Evolutionary conservation across 2,113 vertebrate genomes (phyloP), one percentile per base, ranked within the genome.

Genomic region (Amblyopsis rosae): DNA sequence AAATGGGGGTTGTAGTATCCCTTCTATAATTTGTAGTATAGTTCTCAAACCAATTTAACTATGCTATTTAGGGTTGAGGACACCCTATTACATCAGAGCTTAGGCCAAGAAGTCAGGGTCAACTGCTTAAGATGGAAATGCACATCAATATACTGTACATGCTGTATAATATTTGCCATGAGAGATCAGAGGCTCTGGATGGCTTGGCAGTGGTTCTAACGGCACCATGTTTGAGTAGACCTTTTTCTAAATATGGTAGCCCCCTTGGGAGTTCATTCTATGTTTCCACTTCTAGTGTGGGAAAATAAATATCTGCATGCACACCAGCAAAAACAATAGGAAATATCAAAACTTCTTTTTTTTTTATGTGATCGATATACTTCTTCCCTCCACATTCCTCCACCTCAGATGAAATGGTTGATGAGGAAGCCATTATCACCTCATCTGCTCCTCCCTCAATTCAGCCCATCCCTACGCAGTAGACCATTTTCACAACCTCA

Each of bases 261-360:
- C 77, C 73, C 6, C 26, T 26, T 41, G 70, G 75, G 82, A 85
- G 51, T 65, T 76, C 0, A 81, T 76, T 70, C 83, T 70, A 72
- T 74, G 70, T 86, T 88, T 85, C 71, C 75, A 73, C 62, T 72
- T 80, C 8, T 58, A 56, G 75, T 73, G 76, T 89, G 82, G 85
- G 82, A 88, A 89, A 73, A 8, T 3, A 89, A 73, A 8, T 3
- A 41, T 69, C 49, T 59, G 54, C 66, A 67, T 81, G 19, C 72
- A 49, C 53, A 55, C 17, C 51, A 61, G 7, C 58, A 17, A 13
- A 54, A 45, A 46, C 26, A 50, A 12, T 19, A 73, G 19, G 19
- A 73, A 65, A 67, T 10, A 56, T 45, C 9, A 51, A 35, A 65
- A 10, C 13, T 32, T 41, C 48, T 16, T 57, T 60, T 58, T 70